Evolutionary conservation across 1,140 invertebrate genomes (phyloP), one percentile per base, ranked within the genome.

Genomic region (Ostrea denselamellosa): DNA sequence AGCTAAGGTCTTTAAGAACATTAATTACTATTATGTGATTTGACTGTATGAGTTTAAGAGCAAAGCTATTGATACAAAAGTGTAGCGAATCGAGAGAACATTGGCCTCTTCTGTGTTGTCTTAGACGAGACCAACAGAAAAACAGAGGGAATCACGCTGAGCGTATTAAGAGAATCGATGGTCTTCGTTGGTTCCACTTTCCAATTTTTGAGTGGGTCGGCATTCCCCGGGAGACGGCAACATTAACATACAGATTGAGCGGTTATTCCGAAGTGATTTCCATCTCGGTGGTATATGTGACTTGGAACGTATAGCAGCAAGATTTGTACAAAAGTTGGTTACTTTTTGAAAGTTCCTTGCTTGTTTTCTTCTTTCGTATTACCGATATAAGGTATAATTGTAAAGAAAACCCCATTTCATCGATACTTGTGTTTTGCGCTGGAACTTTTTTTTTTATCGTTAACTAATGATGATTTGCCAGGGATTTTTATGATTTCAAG

Each of bases 21-120:
- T 77, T 77, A 25, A 77, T 77, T 77, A 77, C 22, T 77, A 28
- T 77, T 77, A 14, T 28, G 68, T 25, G 68, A 77, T 10, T 77
- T 62, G n/a, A 62, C 10, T 8, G 34, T 44, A 44, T 1, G 34
- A 44, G 56, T 19, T 62, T 62, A 19, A 62, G 56, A 62, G 56
- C 9, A 62, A 17, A 62, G 7, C 68, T 44, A 77, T 77, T 77
- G 68, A 77, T 77, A 77, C 22, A 14, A 25, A 8, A 25, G 28
- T 12, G 25, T 28, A 25, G 65, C 12, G 9, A 77, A 77, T 34
- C 25, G 68, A 34, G 25, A 25, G 68, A 28, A 14, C 68, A 28
- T 12, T 34, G 28, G 68, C 25, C 68, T 77, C 10, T 34, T 77
- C 65, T 7, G 10, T 71, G 14, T 14, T 77, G 25, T 77, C 68